Evolutionary conservation across 2,113 vertebrate species (phyloP).

Genomic region (Phylloscopus trochiloides): DNA sequence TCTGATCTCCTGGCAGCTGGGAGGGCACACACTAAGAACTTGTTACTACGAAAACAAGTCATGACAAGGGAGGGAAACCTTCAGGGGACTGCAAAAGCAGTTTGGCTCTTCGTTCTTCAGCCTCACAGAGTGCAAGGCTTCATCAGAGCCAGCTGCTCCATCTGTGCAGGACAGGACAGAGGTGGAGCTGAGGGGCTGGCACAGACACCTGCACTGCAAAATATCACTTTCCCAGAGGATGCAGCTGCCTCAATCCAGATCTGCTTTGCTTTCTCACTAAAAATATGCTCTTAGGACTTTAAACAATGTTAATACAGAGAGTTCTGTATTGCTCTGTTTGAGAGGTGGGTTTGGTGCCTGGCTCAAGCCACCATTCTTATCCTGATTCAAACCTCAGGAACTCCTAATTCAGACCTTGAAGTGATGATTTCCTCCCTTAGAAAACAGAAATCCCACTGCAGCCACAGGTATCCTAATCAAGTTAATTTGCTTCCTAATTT

Average conservation of each 20-base stretch:
- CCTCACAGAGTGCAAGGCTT: background rate
- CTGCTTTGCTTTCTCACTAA: background rate
- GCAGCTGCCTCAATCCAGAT: background rate
- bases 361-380: background rate
- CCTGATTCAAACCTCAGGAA: background rate
- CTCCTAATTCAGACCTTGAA: background rate
- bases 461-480: background rate
- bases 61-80: background rate
- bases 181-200: background rate
- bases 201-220: background rate
- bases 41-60: background rate
- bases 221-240: background rate
- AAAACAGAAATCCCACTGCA: background rate
- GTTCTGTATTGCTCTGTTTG: background rate
- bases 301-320: no score
- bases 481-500: background rate
- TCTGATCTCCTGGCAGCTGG: background rate
- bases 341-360: background rate
- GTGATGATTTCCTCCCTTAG: background rate
- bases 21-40: background rate
- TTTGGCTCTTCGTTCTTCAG: background rate
- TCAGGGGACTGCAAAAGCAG: background rate
- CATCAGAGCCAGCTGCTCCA: background rate
- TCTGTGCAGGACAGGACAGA: background rate
- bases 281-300: background rate